A percentile compares a stretch with the other conserved stretches of the same genome.
Conservation (phyloP, 2,113 vertebrate genomes). For the Heliornis fulica region DNA sequence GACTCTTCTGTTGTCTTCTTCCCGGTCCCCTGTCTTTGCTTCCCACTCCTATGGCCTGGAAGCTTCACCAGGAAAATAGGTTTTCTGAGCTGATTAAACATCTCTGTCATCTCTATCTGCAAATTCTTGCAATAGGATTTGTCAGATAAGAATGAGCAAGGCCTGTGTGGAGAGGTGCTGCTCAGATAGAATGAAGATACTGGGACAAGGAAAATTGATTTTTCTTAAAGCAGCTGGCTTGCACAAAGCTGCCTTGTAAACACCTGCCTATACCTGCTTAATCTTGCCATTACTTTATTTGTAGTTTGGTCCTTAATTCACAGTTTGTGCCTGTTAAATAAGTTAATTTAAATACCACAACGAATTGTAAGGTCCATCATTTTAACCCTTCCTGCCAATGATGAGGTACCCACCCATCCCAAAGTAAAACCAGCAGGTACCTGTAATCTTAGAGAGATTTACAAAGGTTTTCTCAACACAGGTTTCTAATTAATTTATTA, state of each 20-base stretch:
- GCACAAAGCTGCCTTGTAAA: not conserved
- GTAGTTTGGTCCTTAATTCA: not conserved
- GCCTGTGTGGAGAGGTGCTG: not conserved
- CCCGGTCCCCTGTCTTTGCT: not conserved
- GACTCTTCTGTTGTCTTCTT: not conserved
- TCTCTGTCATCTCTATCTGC: not conserved
- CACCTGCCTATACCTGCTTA: not conserved
- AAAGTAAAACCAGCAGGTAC: not conserved
- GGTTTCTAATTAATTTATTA: not conserved
- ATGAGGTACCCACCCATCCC: not conserved
- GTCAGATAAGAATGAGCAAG: not conserved
- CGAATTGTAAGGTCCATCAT: not conserved
- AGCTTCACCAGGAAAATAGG: not conserved
- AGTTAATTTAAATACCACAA: not conserved
- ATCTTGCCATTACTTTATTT: not conserved
- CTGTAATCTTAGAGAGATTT: not conserved
- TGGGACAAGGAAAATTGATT: not conserved
- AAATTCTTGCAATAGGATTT: not conserved
- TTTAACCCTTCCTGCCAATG: not conserved
- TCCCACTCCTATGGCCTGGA: not conserved
- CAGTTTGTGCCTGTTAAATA: fast-evolving
- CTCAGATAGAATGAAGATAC: not conserved
- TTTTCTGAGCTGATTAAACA: not conserved
- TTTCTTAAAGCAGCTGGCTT: not conserved
- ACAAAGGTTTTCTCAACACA: not conserved